These are phyloP conservation scores for Steinernema khuongi DNA, from an alignment of 1,140 invertebrate species.

Conservation along the genomic window DNA sequence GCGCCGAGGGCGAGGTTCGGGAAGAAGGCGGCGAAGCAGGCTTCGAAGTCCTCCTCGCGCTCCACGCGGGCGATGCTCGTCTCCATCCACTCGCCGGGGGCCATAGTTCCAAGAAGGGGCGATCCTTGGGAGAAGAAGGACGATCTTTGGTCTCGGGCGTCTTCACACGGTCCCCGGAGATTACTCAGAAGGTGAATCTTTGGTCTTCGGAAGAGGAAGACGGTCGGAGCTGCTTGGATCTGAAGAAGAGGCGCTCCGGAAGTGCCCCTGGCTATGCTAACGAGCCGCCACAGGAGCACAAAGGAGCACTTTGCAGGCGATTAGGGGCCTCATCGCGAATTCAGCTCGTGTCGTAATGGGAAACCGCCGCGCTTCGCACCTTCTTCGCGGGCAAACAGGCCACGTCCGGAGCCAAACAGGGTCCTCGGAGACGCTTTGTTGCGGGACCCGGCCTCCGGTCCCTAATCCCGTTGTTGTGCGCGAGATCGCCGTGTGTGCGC, in stretches of 20 bases:
- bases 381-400: not conserved
- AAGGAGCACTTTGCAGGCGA: not conserved
- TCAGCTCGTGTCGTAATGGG: conserved; percentile 8
- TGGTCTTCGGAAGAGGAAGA: no score
- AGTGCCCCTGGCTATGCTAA: no score
- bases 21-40: conserved; percentile 10
- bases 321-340: not conserved
- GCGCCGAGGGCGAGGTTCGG: not conserved
- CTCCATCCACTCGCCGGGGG: no score
- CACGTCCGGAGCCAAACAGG: not conserved
- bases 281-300: not conserved
- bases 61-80: no score
- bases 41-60: conserved; percentile 4
- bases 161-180: no score
- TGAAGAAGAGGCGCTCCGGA: no score
- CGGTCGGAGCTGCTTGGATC: no score
- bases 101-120: no score
- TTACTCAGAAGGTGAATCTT: no score
- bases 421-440: not conserved
- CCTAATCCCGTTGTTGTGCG: conserved; percentile 11
- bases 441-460: not conserved
- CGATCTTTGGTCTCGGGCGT: no score
- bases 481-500: conserved; percentile 2
- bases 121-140: no score
- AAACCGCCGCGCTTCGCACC: conserved; percentile 1